Conservation (phyloP, 92 coral and sea anemone species). For the Anthopleura xanthogrammica region DNA sequence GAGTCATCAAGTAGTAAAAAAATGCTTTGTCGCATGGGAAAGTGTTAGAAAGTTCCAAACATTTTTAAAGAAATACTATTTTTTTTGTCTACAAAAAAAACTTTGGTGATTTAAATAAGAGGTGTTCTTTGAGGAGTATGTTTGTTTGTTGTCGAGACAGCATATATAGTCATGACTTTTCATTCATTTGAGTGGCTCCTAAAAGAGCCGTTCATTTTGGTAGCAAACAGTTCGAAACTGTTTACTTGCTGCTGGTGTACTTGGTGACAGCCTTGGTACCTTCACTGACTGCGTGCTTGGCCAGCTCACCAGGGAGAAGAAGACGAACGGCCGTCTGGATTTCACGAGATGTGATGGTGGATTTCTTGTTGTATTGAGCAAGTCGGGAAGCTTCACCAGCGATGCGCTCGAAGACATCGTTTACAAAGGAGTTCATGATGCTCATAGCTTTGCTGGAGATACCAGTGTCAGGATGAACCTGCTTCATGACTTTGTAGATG, state of each 20-base stretch:
- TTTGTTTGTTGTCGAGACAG: too few species aligned
- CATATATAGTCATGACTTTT: too few species aligned
- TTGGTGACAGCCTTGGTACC: conserved; percentile 82
- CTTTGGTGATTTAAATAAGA: too few species aligned
- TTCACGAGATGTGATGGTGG: conserved; percentile 25
- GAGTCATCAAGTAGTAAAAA: too few species aligned
- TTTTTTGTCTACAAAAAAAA: too few species aligned
- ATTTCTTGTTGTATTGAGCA: conserved; percentile 13
- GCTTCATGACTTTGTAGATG: conserved; percentile 88
- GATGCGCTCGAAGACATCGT: conserved; percentile 87
- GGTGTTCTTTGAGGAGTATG: too few species aligned
- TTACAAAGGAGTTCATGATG: conserved; percentile 87
- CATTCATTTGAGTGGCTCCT: too few species aligned
- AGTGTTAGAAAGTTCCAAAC: too few species aligned
- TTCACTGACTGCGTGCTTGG: conserved; percentile 47
- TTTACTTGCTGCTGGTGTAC: conserved; percentile 74
- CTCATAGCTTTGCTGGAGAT: conserved; percentile 93
- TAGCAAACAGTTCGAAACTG: neutral
- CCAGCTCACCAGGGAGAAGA: conserved; percentile 43
- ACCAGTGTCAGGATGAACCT: conserved; percentile 93
- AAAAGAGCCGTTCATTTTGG: too few species aligned
- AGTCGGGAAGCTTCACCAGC: conserved; percentile 46
- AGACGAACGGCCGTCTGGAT: conserved; percentile 27
- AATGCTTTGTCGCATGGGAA: too few species aligned
- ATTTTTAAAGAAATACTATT: too few species aligned